phyloP scores from a whole-genome alignment of 2,113 vertebrate genomes.

The Ctenodactylus gundi region DNA sequence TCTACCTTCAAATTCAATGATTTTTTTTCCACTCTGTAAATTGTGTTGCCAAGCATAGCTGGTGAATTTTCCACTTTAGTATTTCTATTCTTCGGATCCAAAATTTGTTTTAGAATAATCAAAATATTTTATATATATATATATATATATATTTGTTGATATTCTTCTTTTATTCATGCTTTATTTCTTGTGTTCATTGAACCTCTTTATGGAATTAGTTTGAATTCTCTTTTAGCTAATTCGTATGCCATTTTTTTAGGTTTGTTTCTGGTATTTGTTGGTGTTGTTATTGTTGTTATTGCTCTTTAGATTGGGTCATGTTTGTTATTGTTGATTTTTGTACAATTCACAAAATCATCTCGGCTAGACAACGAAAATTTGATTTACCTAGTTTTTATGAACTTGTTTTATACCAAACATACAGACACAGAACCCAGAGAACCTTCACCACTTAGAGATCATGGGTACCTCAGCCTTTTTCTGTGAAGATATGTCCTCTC shows the following conservation, averaged over 20 bases:
- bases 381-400: too few relatives aligned
- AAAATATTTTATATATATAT: too few relatives aligned
- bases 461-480: background rate
- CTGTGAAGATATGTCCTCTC: background rate
- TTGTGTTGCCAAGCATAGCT: background rate
- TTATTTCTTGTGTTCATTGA: background rate
- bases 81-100: background rate
- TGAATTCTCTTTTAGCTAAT: background rate
- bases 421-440: too few relatives aligned
- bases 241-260: background rate
- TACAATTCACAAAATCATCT: too few relatives aligned
- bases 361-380: too few relatives aligned
- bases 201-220: background rate
- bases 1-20: background rate
- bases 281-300: too few relatives aligned
- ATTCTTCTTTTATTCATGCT: background rate
- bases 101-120: background rate
- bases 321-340: too few relatives aligned
- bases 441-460: background rate
- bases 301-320: background rate
- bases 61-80: background rate
- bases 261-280: background rate
- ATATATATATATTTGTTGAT: too few relatives aligned
- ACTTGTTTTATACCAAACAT: background rate
- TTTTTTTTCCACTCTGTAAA: background rate